Percentiles rank a stretch among this genome's conserved stretches.
These are phyloP conservation scores for Danio rerio DNA, from an alignment of 2,113 vertebrate genomes.

Conservation along the genomic window DNA sequence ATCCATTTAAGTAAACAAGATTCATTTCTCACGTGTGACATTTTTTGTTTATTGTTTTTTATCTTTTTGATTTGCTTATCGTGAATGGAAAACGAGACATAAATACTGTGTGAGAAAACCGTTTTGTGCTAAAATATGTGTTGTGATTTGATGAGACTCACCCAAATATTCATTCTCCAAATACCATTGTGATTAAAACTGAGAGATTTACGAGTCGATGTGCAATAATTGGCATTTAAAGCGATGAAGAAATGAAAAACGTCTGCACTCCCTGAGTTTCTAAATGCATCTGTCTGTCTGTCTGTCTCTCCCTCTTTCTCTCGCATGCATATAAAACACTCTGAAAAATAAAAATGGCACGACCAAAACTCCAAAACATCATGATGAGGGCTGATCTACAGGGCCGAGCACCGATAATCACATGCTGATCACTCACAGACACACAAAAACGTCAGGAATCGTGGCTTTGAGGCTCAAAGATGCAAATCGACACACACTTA, in stretches of 20 bases:
- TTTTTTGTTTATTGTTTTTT: no score
- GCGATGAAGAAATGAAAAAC: neutral
- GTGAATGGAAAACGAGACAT: no score
- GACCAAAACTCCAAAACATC: neutral
- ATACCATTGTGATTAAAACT: neutral
- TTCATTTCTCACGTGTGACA: no score
- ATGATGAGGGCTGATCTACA: neutral
- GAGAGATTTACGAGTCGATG: neutral
- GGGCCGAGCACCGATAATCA: neutral
- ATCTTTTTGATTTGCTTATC: no score
- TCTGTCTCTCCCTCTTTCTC: neutral
- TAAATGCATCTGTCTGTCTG: neutral
- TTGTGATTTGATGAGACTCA: neutral
- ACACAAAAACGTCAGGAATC: neutral
- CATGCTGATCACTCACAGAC: neutral
- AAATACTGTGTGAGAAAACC: no score
- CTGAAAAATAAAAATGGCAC: neutral
- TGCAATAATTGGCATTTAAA: neutral
- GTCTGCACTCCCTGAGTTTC: constrained; percentile 52
- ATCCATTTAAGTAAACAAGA: no score
- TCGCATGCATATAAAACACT: neutral
- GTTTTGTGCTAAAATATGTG: neutral
- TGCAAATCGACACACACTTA: neutral
- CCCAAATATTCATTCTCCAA: neutral
- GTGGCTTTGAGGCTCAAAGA: constrained; percentile 1